phyloP scores from a whole-genome alignment of 2,797 vertebrate genomes.

The Vireo griseus region DNA sequence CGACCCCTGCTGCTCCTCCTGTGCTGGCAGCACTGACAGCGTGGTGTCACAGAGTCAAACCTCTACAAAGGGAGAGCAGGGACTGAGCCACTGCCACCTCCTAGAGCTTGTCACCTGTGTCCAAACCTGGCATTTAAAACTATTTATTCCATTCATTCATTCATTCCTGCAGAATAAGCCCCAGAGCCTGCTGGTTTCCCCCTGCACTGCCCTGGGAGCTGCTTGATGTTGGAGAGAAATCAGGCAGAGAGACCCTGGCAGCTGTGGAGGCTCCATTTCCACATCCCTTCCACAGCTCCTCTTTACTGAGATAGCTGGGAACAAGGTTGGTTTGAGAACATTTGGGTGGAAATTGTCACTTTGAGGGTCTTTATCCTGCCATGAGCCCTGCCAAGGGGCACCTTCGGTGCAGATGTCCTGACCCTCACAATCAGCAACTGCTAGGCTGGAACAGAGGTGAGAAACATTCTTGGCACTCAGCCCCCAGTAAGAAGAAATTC shows the following conservation, averaged over 20 bases:
- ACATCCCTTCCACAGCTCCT: not conserved
- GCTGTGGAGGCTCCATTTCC: not conserved
- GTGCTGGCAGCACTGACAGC: not conserved
- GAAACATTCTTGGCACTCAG: not conserved
- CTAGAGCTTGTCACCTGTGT: not conserved
- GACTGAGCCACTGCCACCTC: not conserved
- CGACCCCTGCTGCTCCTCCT: not conserved
- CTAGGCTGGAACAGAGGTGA: not conserved
- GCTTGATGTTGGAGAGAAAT: not conserved
- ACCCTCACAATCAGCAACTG: not conserved
- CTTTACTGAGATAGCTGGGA: not conserved
- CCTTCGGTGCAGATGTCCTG: rapidly evolving
- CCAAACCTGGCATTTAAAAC: not conserved
- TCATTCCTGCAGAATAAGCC: not conserved
- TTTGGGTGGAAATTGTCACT: not conserved
- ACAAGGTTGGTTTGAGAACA: not conserved
- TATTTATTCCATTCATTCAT: not conserved
- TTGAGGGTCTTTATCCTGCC: not conserved
- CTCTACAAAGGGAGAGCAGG: not conserved
- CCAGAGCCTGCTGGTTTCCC: rapidly evolving
- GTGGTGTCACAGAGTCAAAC: not conserved
- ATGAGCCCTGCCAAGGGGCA: not conserved
- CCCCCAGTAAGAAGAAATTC: not conserved
- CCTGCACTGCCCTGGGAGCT: not conserved
- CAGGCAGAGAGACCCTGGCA: not conserved